These are phyloP conservation scores for Pluvialis apricaria DNA, from an alignment of 2,113 vertebrate species.

Conservation along the genomic window DNA sequence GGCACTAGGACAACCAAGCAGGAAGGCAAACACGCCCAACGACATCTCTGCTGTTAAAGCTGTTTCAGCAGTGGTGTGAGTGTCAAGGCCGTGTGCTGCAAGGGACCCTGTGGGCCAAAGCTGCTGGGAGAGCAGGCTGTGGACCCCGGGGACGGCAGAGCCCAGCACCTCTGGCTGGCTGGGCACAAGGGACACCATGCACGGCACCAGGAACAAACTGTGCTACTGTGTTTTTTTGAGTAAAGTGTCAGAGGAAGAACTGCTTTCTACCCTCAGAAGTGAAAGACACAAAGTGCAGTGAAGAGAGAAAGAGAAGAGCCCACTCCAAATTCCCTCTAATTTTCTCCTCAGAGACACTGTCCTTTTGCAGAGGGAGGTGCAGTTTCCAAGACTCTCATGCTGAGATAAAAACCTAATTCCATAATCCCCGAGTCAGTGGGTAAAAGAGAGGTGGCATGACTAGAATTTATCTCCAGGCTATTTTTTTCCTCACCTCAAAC, in stretches of 20 bases:
- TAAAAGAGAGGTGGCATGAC: background rate
- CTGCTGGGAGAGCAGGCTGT: background rate
- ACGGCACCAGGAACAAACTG: background rate
- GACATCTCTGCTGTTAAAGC: background rate
- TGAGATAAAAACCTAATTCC: background rate
- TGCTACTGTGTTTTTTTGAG: background rate
- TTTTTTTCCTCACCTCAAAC: background rate
- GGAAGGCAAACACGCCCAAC: fast-evolving
- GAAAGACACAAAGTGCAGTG: background rate
- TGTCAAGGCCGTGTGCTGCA: fast-evolving
- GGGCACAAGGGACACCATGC: background rate
- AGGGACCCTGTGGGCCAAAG: fast-evolving
- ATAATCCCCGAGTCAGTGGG: background rate
- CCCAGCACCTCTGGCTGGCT: background rate
- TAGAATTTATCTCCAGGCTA: background rate
- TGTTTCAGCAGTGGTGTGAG: background rate
- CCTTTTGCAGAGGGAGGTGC: background rate
- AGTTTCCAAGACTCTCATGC: background rate
- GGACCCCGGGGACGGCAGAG: background rate
- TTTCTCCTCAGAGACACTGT: background rate
- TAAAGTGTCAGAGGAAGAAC: background rate
- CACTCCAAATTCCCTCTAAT: background rate
- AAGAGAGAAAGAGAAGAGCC: background rate
- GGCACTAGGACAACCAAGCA: background rate
- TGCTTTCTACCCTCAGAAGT: background rate